phyloP scores from a whole-genome alignment of 2,113 vertebrate genomes.

The Sinocyclocheilus maitianheensis region DNA sequence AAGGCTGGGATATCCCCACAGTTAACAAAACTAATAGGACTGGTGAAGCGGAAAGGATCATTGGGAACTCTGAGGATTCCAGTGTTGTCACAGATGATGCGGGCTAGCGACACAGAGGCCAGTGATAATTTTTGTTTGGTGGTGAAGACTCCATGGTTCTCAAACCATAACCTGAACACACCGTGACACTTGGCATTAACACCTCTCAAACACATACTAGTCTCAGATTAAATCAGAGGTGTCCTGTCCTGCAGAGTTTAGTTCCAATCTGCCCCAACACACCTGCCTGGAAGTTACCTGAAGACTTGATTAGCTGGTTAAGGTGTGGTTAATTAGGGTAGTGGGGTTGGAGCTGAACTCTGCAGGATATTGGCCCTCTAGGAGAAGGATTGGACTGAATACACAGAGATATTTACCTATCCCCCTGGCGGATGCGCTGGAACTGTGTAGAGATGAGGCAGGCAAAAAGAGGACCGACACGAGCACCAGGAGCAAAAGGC shows the following conservation, averaged over 20 bases:
- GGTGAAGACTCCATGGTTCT: conserved; percentile 71
- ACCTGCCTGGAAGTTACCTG: not conserved
- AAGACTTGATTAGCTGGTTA: not conserved
- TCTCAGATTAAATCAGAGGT: not conserved
- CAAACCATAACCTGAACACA: conserved; percentile 72
- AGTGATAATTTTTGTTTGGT: conserved; percentile 58
- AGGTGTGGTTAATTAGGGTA: not conserved
- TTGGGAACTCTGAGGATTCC: conserved; percentile 61
- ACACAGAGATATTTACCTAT: conserved; percentile 67
- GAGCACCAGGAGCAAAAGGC: conserved; percentile 74
- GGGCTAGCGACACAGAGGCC: conserved; percentile 52
- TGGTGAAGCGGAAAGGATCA: conserved; percentile 57
- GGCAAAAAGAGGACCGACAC: conserved; percentile 79
- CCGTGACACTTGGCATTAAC: not conserved
- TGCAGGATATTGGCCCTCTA: not conserved
- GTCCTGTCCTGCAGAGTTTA: not conserved
- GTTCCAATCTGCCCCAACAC: not conserved
- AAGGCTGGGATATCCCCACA: conserved; percentile 57
- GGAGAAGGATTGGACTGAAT: not conserved
- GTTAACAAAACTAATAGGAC: not conserved
- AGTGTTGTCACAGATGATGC: conserved; percentile 78
- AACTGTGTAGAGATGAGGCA: conserved; percentile 78
- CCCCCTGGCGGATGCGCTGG: conserved; percentile 70
- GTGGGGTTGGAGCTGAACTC: not conserved
- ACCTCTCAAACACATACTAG: not conserved